These are phyloP conservation scores for Sorex fumeus DNA, from an alignment of 2,113 vertebrate species.

Conservation along the genomic window DNA sequence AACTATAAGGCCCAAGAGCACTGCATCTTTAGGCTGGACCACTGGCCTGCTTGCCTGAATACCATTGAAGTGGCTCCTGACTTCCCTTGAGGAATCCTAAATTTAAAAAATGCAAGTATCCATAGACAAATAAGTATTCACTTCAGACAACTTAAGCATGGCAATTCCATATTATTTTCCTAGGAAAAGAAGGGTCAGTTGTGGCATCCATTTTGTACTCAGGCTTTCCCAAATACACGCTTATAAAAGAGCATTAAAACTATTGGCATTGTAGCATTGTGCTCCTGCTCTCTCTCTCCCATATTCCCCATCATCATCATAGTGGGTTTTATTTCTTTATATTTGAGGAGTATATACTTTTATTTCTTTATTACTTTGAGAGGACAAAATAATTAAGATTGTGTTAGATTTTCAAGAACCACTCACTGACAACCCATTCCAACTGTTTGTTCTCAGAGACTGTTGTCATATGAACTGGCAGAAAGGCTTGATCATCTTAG, in stretches of 20 bases:
- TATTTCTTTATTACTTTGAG: too few species aligned
- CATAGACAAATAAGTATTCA: neutral
- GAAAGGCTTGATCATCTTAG: neutral
- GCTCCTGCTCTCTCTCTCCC: neutral
- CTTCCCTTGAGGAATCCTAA: too few species aligned
- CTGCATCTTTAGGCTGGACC: too few species aligned
- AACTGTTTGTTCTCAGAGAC: conserved; percentile 11
- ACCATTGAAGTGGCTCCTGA: too few species aligned
- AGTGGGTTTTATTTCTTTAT: neutral
- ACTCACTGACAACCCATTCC: conserved; percentile 27
- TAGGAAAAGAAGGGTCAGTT: neutral
- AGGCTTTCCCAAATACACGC: neutral
- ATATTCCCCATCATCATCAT: neutral
- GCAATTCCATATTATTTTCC: neutral
- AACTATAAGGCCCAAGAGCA: too few species aligned
- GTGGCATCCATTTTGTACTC: neutral
- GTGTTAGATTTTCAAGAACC: conserved; percentile 2
- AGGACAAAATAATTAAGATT: neutral
- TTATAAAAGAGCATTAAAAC: neutral
- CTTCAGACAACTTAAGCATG: neutral
- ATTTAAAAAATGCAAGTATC: neutral
- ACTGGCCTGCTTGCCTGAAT: too few species aligned
- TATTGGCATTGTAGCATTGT: neutral
- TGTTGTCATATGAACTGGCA: neutral
- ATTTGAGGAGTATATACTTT: neutral